These are phyloP conservation scores for Automeris io DNA, from an alignment of 2,888 invertebrate genomes.

Conservation along the genomic window DNA sequence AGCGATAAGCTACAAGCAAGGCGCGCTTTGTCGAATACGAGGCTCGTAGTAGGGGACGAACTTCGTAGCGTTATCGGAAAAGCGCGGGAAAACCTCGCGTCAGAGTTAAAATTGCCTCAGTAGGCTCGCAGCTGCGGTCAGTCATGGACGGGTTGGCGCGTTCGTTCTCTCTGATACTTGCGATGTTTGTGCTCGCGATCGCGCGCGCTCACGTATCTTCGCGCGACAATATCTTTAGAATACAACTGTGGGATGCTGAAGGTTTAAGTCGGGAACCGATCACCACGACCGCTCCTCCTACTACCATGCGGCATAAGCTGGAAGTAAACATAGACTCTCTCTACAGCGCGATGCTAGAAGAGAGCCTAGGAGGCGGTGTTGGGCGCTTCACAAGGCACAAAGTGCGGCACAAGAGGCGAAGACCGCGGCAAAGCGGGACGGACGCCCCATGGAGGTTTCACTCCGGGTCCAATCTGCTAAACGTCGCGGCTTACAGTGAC, in stretches of 20 bases:
- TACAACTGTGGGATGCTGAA: slow-evolving; percentile 70
- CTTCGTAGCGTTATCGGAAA: slow-evolving; percentile 66
- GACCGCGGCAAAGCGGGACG: slow-evolving; percentile 53
- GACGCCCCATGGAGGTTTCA: slow-evolving; percentile 74
- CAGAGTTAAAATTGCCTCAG: slow-evolving; percentile 44
- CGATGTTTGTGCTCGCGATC: slow-evolving; percentile 52
- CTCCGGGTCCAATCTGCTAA: slow-evolving; percentile 66
- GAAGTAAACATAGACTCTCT: slow-evolving; percentile 60
- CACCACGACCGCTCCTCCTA: slow-evolving; percentile 29
- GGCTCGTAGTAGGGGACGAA: slow-evolving; percentile 24
- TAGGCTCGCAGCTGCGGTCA: slow-evolving; percentile 63
- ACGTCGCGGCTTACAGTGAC: slow-evolving; percentile 72
- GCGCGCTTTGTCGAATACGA: slow-evolving; percentile 44
- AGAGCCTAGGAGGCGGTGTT: slow-evolving; percentile 49
- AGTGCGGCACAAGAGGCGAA: slow-evolving; percentile 67
- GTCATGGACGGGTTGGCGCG: slow-evolving; percentile 59
- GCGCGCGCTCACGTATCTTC: slow-evolving; percentile 61
- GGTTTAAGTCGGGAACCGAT: slow-evolving; percentile 59
- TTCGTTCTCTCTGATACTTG: slow-evolving; percentile 47
- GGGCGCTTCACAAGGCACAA: slow-evolving; percentile 61
- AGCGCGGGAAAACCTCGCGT: slow-evolving; percentile 65
- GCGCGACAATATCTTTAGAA: slow-evolving; percentile 66
- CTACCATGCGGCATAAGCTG: slow-evolving; percentile 40
- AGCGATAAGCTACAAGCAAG: slow-evolving; percentile 40
- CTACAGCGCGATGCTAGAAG: slow-evolving; percentile 63